These are phyloP conservation scores for Acanthisitta chloris DNA, from an alignment of 2,113 vertebrate genomes.

Conservation along the genomic window DNA sequence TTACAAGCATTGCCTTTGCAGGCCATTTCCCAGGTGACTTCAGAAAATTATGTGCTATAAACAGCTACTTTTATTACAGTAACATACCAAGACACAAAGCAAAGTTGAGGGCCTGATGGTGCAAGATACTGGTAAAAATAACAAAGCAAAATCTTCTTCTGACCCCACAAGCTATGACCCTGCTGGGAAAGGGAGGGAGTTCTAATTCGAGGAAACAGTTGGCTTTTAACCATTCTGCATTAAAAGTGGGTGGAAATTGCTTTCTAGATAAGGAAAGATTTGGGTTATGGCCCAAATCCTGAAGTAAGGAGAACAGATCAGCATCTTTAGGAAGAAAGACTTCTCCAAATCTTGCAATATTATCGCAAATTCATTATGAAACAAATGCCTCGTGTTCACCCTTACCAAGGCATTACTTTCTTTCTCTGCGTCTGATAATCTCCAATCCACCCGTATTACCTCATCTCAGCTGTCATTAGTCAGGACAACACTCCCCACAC, in stretches of 20 bases:
- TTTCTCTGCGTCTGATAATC: neutral
- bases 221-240: neutral
- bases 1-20: neutral
- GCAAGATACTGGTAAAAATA: neutral
- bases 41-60: neutral
- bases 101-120: neutral
- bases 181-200: neutral
- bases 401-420: neutral
- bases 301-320: neutral
- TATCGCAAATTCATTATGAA: neutral
- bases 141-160: neutral
- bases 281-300: neutral
- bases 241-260: neutral
- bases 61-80: neutral
- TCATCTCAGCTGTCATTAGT: neutral
- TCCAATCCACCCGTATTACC: neutral
- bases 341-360: neutral
- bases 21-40: neutral
- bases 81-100: neutral
- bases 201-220: neutral
- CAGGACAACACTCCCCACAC: neutral
- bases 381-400: neutral
- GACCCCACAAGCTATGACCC: neutral
- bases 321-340: neutral
- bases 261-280: neutral